These are phyloP conservation scores for Gambelia wislizenii DNA, from an alignment of 2,797 vertebrate genomes.

Conservation along the genomic window DNA sequence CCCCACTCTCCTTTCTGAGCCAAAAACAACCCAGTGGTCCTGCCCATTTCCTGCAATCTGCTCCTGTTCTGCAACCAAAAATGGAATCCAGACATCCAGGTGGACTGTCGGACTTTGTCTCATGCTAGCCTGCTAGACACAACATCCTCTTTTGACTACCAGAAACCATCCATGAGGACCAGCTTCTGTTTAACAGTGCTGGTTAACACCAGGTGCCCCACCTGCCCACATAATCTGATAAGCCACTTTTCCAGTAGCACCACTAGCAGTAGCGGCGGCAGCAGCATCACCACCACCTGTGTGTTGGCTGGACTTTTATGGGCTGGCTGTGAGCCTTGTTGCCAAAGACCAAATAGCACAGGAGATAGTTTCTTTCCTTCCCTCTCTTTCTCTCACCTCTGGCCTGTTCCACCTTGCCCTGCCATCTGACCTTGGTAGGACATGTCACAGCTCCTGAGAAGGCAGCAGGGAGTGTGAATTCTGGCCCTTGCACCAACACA, in stretches of 20 bases:
- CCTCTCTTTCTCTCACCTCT: background rate
- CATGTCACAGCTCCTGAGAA: background rate
- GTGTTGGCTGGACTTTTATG: background rate
- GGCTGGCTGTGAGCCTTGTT: background rate
- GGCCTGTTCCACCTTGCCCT: background rate
- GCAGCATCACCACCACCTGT: no score
- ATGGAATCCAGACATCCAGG: background rate
- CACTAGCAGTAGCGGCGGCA: no score
- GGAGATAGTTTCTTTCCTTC: background rate
- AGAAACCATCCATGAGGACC: background rate
- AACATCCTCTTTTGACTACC: background rate
- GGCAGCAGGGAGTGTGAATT: constrained; percentile 7
- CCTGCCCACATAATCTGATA: background rate
- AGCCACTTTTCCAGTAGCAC: background rate
- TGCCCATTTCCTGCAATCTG: background rate
- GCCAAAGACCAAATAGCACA: background rate
- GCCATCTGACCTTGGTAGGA: background rate
- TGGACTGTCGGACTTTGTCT: background rate
- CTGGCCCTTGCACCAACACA: background rate
- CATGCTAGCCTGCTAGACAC: background rate
- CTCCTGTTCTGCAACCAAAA: background rate
- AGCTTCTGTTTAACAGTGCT: no score
- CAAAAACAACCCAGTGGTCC: background rate
- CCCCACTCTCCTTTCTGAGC: background rate
- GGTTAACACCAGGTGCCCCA: no score